Conservation (phyloP, 2,888 invertebrate species). For the Meandrusa payeni region DNA sequence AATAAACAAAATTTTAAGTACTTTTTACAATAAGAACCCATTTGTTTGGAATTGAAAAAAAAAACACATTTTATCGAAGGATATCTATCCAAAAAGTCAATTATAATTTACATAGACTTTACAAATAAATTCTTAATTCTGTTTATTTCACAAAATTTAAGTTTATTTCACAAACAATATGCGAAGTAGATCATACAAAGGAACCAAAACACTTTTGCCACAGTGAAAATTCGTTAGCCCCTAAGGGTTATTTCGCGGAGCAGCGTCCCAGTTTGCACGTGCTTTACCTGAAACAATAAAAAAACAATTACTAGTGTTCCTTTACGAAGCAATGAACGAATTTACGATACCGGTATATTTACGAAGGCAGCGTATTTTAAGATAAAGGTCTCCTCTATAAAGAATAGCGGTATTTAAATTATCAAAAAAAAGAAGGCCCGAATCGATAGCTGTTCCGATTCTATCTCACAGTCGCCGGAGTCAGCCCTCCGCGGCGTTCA, state of each 20-base stretch:
- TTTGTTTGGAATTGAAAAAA: slow-evolving; percentile 58
- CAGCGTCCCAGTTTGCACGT: slow-evolving; percentile 64
- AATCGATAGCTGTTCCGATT: slow-evolving; percentile 67
- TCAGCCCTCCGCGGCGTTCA: slow-evolving; percentile 72
- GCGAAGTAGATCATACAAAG: slow-evolving; percentile 36
- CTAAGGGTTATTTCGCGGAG: slow-evolving; percentile 43
- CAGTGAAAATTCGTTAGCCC: slow-evolving; percentile 53
- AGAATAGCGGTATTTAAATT: slow-evolving; percentile 74
- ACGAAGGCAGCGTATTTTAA: slow-evolving; percentile 16
- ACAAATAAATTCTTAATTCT: slow-evolving; percentile 34
- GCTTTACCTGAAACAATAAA: slow-evolving; percentile 73
- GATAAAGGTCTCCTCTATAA: slow-evolving; percentile 56
- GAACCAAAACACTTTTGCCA: slow-evolving; percentile 63
- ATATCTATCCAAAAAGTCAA: slow-evolving; percentile 21
- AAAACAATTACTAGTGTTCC: slow-evolving; percentile 32
- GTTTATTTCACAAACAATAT: slow-evolving; percentile 39
- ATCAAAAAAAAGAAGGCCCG: slow-evolving; percentile 64
- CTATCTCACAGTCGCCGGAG: slow-evolving; percentile 48
- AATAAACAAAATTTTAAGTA: slow-evolving; percentile 54
- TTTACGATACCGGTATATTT: slow-evolving; percentile 9
- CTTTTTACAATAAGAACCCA: slow-evolving; percentile 38
- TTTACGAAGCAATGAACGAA: slow-evolving; percentile 34
- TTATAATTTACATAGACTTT: slow-evolving; percentile 23
- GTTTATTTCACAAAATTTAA: too few species aligned
- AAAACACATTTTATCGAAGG: slow-evolving; percentile 43